Conservation (phyloP, 1,140 invertebrate species). For the Rhopalosiphum maidis region DNA sequence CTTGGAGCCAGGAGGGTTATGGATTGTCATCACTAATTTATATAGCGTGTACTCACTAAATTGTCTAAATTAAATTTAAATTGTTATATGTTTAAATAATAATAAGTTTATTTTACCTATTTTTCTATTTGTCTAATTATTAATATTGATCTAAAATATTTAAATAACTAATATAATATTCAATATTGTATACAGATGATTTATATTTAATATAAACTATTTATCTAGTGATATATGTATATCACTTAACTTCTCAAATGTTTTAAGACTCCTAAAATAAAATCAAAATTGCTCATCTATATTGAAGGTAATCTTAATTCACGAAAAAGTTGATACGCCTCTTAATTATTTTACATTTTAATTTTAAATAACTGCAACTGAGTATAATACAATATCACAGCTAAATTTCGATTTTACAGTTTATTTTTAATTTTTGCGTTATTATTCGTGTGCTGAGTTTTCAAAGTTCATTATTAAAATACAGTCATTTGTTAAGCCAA, state of each 20-base stretch:
- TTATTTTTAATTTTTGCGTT: not conserved
- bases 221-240: not conserved
- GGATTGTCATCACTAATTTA: too few species aligned
- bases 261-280: not conserved
- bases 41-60: not conserved
- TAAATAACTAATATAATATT: not conserved
- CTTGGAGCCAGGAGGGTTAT: too few species aligned
- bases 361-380: not conserved
- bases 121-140: not conserved
- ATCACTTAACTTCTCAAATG: not conserved
- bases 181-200: not conserved
- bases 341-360: not conserved
- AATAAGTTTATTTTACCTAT: not conserved
- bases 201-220: not conserved
- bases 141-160: not conserved
- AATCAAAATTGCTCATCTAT: not conserved
- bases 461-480: not conserved
- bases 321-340: not conserved
- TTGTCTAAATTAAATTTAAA: not conserved
- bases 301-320: not conserved
- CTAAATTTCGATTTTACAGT: not conserved
- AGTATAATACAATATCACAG: not conserved
- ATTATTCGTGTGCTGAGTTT: not conserved
- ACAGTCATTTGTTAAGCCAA: not conserved
- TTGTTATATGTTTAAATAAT: not conserved